phyloP scores from a whole-genome alignment of 1,140 invertebrate genomes.

The Probaryconus sp. region DNA sequence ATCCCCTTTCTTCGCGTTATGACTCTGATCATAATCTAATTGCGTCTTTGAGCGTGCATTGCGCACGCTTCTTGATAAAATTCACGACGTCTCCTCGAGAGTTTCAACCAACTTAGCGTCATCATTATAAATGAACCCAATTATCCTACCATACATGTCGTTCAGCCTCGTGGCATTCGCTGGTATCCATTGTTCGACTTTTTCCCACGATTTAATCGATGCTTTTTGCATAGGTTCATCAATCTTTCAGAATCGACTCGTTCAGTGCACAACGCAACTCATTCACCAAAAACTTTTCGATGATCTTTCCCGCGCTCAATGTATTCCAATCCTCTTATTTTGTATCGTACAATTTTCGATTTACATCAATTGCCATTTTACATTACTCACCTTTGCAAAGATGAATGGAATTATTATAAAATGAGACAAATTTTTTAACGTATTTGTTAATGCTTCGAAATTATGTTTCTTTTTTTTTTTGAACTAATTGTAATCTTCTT shows the following conservation, averaged over 20 bases:
- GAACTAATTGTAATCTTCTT: no score
- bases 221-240: conserved; percentile 28
- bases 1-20: conserved; percentile 39
- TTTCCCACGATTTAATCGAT: conserved; percentile 44
- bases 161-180: conserved; percentile 29
- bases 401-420: no score
- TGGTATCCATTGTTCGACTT: conserved; percentile 30
- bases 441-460: no score
- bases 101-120: conserved; percentile 39
- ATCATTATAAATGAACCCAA: conserved; percentile 51
- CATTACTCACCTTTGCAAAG: no score
- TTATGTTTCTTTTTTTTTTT: no score
- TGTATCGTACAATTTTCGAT: no score
- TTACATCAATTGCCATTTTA: no score
- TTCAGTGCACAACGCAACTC: no score
- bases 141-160: conserved; percentile 43
- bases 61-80: conserved; percentile 43
- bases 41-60: conserved; percentile 41
- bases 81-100: conserved; percentile 29
- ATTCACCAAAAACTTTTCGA: background rate
- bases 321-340: no score
- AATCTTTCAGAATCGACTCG: conserved; percentile 21
- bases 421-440: no score
- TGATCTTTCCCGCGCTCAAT: background rate
- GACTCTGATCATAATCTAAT: conserved; percentile 42